These are phyloP conservation scores for Dendrolimus pini DNA, from an alignment of 2,888 invertebrate species.

Conservation along the genomic window DNA sequence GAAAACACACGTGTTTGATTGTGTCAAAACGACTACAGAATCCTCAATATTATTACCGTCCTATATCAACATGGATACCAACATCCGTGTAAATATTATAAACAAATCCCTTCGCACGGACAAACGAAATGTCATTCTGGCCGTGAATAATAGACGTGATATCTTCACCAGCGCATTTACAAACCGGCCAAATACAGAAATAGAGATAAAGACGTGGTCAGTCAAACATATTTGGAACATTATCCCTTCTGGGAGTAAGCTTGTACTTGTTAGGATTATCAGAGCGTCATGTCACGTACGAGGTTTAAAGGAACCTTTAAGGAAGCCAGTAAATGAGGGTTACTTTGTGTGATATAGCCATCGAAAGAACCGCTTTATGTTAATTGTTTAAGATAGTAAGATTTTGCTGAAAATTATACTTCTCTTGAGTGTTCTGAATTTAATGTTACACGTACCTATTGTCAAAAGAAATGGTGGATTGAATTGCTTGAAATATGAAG, in stretches of 20 bases:
- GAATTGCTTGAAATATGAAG: no score
- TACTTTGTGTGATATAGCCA: background rate
- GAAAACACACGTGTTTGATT: no score
- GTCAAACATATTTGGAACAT: background rate
- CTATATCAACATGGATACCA: background rate
- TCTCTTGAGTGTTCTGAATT: no score
- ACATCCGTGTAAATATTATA: background rate
- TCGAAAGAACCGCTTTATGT: constrained; percentile 9
- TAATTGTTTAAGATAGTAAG: background rate
- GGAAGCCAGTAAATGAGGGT: background rate
- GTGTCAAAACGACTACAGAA: no score
- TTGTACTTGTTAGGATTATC: background rate
- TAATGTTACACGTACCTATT: no score
- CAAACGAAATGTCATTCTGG: background rate
- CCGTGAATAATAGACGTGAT: background rate
- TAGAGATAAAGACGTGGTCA: background rate
- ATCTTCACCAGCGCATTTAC: background rate
- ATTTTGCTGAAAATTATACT: no score
- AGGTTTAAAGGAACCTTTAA: background rate
- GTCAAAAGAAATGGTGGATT: no score
- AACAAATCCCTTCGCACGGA: background rate
- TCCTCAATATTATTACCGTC: background rate
- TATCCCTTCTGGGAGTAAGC: background rate
- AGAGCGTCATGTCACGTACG: background rate
- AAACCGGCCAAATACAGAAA: background rate